Conservation (phyloP, 2,888 invertebrate genomes). For the Phorcus lineatus region DNA sequence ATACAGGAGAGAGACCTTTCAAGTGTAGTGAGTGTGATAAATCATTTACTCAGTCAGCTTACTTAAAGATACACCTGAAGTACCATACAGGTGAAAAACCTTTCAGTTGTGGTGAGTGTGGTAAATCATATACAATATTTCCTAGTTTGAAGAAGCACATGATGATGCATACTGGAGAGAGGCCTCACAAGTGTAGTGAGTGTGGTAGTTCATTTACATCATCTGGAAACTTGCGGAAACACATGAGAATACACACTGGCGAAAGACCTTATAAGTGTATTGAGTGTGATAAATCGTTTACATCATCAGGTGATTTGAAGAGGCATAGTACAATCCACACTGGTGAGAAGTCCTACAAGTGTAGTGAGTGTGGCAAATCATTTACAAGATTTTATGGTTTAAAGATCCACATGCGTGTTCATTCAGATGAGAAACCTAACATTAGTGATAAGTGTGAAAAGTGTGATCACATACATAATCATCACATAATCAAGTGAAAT, state of each 20-base stretch:
- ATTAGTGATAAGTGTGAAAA: conserved; percentile 19
- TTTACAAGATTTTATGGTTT: too few relatives aligned
- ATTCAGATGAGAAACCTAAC: not conserved
- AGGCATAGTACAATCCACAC: too few relatives aligned
- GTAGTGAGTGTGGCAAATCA: too few relatives aligned
- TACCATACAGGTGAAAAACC: conserved; percentile 25
- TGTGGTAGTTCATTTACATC: not conserved
- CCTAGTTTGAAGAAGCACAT: not conserved
- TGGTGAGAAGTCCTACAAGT: too few relatives aligned
- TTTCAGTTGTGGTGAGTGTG: conserved; percentile 12
- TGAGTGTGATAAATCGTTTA: not conserved
- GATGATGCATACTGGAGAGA: not conserved
- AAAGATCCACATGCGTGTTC: too few relatives aligned
- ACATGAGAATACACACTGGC: not conserved
- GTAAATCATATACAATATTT: conserved; percentile 15
- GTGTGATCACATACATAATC: conserved; percentile 2
- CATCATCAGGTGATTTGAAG: not conserved
- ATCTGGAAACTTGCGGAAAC: not conserved
- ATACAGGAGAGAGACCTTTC: not conserved
- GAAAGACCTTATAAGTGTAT: not conserved
- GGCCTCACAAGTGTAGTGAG: not conserved
- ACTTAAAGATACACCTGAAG: conserved; percentile 13
- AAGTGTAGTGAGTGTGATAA: conserved; percentile 17
- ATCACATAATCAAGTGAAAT: too few relatives aligned
- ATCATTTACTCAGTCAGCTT: conserved; percentile 14